Base-by-base conservation (phyloP, 2,888 invertebrate species). In the Pandemis cinnamomeana region DNA sequence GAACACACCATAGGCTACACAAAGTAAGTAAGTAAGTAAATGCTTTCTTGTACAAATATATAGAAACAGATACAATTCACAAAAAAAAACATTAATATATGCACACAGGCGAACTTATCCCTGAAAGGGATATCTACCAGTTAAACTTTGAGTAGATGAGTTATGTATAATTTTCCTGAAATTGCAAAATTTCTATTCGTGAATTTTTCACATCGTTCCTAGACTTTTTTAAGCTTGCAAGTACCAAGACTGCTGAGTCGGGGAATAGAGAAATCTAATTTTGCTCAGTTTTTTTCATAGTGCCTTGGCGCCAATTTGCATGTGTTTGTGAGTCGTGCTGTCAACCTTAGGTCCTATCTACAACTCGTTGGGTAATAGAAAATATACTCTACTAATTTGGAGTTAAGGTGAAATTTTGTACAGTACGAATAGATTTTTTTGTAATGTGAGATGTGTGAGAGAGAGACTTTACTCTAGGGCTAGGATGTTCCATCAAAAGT, bases 201-300 rank as follows among this genome's bases (percentile, higher is more conserved):
- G 2, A 36, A 36, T 36, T 36, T 36, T 36, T 36, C 27, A 36
- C 27, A 36, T 36, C 1, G 27, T 36, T 2, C 2, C 27, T 36
- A 36, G 27, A 46, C 51, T 69, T n/a, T 4, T 41, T 64, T 20
- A 15, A 7, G n/a, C 27, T 27, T 13, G 5, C 5, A 87, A 91
- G 88, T 89, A 87, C 88, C 92, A 91, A 91, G 77, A 84, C 58
- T 42, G 1, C 1, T 7, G 7, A 61, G 69, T 81, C 84, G 76
- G 48, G 71, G 75, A 82, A 79, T 67, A 76, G 73, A 91, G 89
- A 91, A 93, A 93, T 93, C 91, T 91, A 92, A 92, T 93, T 93
- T 94, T 93, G 89, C 77, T 81, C 86, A 89, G 90, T 93, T 93
- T 93, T 93, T 93, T 92, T 90, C 88, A 89, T 88, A 90, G 87